Conservation (phyloP, 2,113 vertebrate species). For the Parus major region DNA sequence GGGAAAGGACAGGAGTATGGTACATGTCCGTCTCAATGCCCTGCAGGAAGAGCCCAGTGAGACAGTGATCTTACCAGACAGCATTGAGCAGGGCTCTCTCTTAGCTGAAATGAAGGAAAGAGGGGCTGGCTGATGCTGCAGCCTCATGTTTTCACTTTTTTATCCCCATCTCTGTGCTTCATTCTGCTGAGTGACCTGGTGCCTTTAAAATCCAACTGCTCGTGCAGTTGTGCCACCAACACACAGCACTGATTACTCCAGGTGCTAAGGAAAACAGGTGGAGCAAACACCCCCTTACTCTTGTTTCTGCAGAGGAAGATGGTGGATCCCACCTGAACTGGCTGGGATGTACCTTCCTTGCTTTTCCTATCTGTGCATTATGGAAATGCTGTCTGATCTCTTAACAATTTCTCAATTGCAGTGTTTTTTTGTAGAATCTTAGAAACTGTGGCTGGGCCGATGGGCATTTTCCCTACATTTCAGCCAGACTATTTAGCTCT, state of each 20-base stretch:
- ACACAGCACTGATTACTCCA: neutral
- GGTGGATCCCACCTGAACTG: neutral
- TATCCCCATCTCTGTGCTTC: neutral
- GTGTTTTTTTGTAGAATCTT: neutral
- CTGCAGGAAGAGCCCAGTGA: neutral
- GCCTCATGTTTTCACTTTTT: neutral
- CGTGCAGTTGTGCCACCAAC: neutral
- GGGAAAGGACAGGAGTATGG: neutral
- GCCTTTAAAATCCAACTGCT: neutral
- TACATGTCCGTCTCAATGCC: neutral
- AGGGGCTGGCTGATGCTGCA: neutral
- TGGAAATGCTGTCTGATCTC: neutral
- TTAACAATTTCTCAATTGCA: neutral
- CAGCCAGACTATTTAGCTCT: neutral
- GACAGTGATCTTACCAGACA: neutral
- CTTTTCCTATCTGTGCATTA: neutral
- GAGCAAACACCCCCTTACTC: neutral
- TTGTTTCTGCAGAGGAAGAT: neutral
- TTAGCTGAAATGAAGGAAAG: neutral
- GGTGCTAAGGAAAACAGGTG: neutral
- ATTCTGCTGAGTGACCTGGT: neutral
- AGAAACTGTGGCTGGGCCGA: neutral
- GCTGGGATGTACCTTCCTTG: neutral
- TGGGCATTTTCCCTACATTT: neutral
- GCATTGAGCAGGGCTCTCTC: neutral